These are phyloP conservation scores for Apomyelois bistriatella DNA, from an alignment of 2,888 invertebrate genomes.

Conservation along the genomic window DNA sequence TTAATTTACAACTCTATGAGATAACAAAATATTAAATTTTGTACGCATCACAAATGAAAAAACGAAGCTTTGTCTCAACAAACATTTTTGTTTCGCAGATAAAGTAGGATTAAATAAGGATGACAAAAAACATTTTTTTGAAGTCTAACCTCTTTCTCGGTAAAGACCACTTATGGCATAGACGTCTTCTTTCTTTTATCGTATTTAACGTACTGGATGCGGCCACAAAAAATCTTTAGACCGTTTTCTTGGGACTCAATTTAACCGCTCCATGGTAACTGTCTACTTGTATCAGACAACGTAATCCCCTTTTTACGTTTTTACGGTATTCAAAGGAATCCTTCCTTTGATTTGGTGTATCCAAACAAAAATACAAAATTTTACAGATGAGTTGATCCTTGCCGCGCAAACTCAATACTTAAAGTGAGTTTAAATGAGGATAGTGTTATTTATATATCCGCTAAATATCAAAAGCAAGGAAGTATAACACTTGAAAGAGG, in stretches of 20 bases:
- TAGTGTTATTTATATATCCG: slow-evolving; percentile 19
- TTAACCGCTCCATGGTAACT: slow-evolving; percentile 13
- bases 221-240: slow-evolving; percentile 32
- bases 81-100: neutral
- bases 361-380: slow-evolving; percentile 32
- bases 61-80: neutral
- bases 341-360: slow-evolving; percentile 8
- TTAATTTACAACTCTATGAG: neutral
- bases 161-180: slow-evolving; percentile 5
- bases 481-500: slow-evolving; percentile 27
- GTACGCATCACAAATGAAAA: neutral
- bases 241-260: slow-evolving; percentile 35
- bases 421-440: neutral
- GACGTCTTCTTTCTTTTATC: slow-evolving; percentile 10
- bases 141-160: neutral
- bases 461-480: slow-evolving; percentile 19
- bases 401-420: slow-evolving; percentile 16
- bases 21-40: neutral
- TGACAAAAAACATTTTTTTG: slow-evolving; percentile 6
- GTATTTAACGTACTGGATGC: slow-evolving; percentile 3
- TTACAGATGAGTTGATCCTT: slow-evolving; percentile 29
- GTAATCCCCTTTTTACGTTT: slow-evolving; percentile 42
- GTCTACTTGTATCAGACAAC: slow-evolving; percentile 26
- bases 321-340: slow-evolving; percentile 31
- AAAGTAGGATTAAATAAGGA: neutral